Evolutionary conservation across 92 coral and sea anemone species (phyloP).

Genomic region (Epizoanthus ramosus): DNA sequence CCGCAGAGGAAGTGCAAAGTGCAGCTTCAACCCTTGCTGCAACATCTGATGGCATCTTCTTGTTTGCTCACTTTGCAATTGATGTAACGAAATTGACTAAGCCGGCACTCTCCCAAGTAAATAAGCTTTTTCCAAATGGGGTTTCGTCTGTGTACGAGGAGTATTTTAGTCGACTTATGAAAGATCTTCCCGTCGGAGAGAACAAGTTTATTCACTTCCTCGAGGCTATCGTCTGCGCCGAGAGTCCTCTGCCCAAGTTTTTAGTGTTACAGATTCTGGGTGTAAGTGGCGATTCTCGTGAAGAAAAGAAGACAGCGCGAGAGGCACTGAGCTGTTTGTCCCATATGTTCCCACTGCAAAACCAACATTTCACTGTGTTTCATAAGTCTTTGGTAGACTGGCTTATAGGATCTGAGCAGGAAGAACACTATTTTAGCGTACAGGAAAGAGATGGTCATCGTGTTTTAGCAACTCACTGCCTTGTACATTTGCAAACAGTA

Average conservation of each 20-base stretch:
- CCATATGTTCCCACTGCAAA: slow-evolving; percentile 41
- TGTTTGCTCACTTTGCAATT: slow-evolving; percentile 35
- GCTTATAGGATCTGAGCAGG: slow-evolving; percentile 26
- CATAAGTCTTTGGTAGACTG: slow-evolving; percentile 52
- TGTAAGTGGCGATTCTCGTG: slow-evolving; percentile 21
- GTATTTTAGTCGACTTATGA: slow-evolving; percentile 29
- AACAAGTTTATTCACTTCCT: slow-evolving; percentile 32
- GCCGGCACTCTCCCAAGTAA: slow-evolving; percentile 10
- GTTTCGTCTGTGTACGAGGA: slow-evolving; percentile 42
- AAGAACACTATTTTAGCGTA: slow-evolving; percentile 28
- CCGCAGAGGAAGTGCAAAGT: not conserved
- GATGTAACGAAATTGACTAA: not conserved
- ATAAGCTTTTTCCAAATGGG: slow-evolving; percentile 39
- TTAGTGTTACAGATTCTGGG: slow-evolving; percentile 40
- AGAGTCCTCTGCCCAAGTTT: slow-evolving; percentile 33
- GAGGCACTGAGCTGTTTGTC: slow-evolving; percentile 28
- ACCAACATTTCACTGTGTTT: slow-evolving; percentile 45
- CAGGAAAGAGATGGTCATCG: slow-evolving; percentile 14
- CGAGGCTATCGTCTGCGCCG: slow-evolving; percentile 33
- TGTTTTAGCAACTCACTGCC: slow-evolving; percentile 14
- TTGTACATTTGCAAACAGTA: not conserved
- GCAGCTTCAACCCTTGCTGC: slow-evolving; percentile 25
- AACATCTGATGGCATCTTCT: slow-evolving; percentile 39
- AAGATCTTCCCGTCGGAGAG: slow-evolving; percentile 21
- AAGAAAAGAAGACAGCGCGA: slow-evolving; percentile 19